Conservation (phyloP, 2,888 invertebrate genomes). For the Nasonovia ribisnigri region DNA sequence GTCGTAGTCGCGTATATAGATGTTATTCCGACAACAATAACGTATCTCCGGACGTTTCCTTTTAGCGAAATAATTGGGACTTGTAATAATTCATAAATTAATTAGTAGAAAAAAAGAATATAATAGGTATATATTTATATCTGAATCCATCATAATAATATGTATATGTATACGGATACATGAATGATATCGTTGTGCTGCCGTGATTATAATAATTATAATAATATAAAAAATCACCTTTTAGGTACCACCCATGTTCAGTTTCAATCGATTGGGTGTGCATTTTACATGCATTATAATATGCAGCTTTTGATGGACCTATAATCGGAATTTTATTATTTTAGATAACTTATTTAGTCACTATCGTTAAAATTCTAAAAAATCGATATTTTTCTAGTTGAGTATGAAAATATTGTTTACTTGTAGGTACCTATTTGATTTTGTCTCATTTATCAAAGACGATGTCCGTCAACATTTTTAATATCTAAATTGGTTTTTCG, state of each 20-base stretch:
- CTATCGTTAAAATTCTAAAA: background rate
- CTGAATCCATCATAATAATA: background rate
- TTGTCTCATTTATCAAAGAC: background rate
- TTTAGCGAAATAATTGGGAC: background rate
- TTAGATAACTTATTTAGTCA: background rate
- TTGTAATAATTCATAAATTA: background rate
- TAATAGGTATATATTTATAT: background rate
- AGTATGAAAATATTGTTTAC: background rate
- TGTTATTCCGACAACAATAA: background rate
- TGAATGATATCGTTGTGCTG: background rate
- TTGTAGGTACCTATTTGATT: background rate
- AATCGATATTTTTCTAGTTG: background rate
- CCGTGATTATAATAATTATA: background rate
- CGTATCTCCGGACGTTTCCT: background rate
- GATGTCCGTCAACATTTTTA: background rate
- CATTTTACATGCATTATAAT: too few species aligned
- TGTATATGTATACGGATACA: background rate
- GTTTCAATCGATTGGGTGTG: background rate
- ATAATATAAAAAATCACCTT: background rate
- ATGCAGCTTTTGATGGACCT: background rate
- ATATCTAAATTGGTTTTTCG: conserved; percentile 39
- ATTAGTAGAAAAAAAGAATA: background rate
- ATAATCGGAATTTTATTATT: background rate
- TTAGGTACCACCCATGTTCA: background rate
- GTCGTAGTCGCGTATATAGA: background rate